Percentiles rank a stretch among this genome's conserved stretches.
Conservation (phyloP, 2,113 vertebrate species). For the Varanus salvator region DNA sequence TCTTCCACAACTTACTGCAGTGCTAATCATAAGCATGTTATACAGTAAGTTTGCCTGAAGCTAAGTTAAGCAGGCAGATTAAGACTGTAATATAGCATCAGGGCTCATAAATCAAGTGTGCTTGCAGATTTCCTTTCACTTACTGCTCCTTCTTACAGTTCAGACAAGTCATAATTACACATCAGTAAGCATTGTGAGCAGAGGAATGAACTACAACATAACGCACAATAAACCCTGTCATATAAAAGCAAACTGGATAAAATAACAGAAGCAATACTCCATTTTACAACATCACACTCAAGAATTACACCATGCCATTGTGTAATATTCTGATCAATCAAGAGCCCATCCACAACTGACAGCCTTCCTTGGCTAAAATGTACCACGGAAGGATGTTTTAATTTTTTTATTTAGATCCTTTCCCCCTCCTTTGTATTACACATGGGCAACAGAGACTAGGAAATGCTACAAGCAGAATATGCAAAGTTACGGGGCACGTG, state of each 20-base stretch:
- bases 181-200: constrained; percentile 87
- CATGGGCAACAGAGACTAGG: constrained; percentile 58
- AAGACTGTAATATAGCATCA: constrained; percentile 84
- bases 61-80: constrained; percentile 89
- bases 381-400: constrained; percentile 75
- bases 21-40: constrained; percentile 82
- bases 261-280: constrained; percentile 90
- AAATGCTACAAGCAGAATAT: constrained; percentile 76
- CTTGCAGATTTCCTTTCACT: constrained; percentile 88
- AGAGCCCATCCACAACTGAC: constrained; percentile 81
- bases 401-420: constrained; percentile 67
- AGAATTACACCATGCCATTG: constrained; percentile 84
- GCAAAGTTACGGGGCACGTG: constrained; percentile 64
- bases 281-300: constrained; percentile 86
- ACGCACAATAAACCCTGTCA: constrained; percentile 95
- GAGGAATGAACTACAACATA: constrained; percentile 92
- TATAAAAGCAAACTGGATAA: constrained; percentile 93
- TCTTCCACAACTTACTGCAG: constrained; percentile 79
- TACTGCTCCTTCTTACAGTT: constrained; percentile 90
- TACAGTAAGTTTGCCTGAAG: constrained; percentile 83
- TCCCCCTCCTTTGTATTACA: constrained; percentile 68
- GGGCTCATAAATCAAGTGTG: constrained; percentile 91
- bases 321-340: constrained; percentile 88
- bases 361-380: constrained; percentile 81
- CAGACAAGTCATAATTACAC: constrained; percentile 96